Percentiles rank a stretch among this genome's conserved stretches.
phyloP scores from a whole-genome alignment of 1,140 invertebrate genomes.

The Sinella curviseta region DNA sequence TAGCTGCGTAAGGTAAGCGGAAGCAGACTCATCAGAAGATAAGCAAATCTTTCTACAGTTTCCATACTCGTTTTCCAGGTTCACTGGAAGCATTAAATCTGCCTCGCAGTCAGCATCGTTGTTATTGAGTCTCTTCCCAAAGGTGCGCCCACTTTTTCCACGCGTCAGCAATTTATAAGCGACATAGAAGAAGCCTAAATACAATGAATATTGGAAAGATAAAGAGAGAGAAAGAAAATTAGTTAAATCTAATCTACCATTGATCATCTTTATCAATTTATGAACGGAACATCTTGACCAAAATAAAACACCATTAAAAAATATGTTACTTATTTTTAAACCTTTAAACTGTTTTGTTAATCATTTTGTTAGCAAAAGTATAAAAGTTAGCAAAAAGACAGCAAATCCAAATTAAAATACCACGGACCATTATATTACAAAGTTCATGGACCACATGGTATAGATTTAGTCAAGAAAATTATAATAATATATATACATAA shows the following conservation, averaged over 20 bases:
- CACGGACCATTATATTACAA: background rate
- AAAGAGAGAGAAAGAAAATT: background rate
- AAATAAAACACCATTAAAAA: background rate
- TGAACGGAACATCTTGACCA: background rate
- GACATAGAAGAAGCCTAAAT: conserved; percentile 20
- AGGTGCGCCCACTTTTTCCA: background rate
- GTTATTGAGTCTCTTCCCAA: background rate
- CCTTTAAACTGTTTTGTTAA: background rate
- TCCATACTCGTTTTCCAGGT: conserved; percentile 46
- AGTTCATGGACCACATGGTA: background rate
- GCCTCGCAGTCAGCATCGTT: conserved; percentile 10
- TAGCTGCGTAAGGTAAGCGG: conserved; percentile 40
- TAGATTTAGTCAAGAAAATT: too few species aligned
- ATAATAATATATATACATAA: too few species aligned
- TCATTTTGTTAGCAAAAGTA: background rate
- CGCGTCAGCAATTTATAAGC: conserved; percentile 16
- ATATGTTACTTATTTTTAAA: background rate
- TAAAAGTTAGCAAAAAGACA: background rate
- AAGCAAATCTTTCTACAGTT: conserved; percentile 34
- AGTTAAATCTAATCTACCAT: background rate
- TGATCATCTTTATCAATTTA: background rate
- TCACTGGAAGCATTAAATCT: conserved; percentile 39
- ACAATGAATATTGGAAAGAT: background rate
- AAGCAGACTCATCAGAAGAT: conserved; percentile 29
- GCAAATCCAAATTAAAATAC: too few species aligned